These are phyloP conservation scores for Sepioteuthis lessoniana DNA, from an alignment of 2,888 invertebrate genomes.

Conservation along the genomic window DNA sequence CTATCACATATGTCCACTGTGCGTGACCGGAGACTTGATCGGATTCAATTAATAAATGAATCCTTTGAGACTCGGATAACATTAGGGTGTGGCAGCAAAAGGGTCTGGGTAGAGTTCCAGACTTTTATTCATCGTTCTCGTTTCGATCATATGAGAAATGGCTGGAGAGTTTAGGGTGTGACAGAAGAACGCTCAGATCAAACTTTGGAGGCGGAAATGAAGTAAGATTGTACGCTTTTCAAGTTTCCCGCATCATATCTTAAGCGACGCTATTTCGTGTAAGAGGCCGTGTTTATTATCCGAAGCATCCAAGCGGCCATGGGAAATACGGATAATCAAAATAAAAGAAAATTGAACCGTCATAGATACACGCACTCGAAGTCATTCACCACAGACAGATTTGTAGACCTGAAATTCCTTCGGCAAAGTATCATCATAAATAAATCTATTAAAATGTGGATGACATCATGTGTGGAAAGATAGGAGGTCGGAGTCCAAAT, in stretches of 20 bases:
- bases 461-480: too few species aligned
- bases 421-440: too few species aligned
- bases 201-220: background rate
- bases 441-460: too few species aligned
- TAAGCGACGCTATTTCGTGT: background rate
- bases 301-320: background rate
- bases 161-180: background rate
- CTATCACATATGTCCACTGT: background rate
- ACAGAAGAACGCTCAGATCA: background rate
- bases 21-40: background rate
- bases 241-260: background rate
- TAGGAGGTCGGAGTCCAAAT: too few species aligned
- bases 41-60: background rate
- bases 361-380: too few species aligned
- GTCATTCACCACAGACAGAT: too few species aligned
- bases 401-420: too few species aligned
- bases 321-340: background rate
- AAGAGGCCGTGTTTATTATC: background rate
- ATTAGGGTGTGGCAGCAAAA: background rate
- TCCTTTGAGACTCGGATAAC: background rate
- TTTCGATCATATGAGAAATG: background rate
- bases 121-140: background rate
- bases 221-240: background rate
- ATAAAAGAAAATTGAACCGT: background rate
- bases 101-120: background rate